Percentiles rank a stretch among this genome's conserved stretches.
Conservation (phyloP, 2,888 invertebrate genomes). For the Pheosia tremula region DNA sequence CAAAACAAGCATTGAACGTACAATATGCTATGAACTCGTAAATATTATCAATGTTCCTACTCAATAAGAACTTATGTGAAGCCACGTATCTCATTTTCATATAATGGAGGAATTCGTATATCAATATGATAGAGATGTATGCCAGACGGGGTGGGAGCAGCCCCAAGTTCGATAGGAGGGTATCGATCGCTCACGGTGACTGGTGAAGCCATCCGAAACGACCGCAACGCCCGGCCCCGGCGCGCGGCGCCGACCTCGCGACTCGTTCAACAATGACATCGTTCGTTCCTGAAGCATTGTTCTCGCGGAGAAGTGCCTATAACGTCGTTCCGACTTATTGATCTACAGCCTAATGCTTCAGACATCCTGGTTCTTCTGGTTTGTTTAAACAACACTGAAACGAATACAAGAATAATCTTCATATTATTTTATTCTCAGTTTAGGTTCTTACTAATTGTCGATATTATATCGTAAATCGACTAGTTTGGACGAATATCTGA, state of each 20-base stretch:
- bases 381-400: slow-evolving; percentile 3
- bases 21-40: neutral
- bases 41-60: neutral
- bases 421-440: neutral
- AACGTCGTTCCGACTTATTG: neutral
- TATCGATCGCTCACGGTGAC: neutral
- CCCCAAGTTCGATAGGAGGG: neutral
- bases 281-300: neutral
- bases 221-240: neutral
- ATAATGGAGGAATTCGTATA: neutral
- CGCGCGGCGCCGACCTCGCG: neutral
- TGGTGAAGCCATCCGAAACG: neutral
- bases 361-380: slow-evolving; percentile 2
- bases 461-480: neutral
- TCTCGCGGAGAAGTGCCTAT: neutral
- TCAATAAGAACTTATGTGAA: neutral
- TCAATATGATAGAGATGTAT: neutral
- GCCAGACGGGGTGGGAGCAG: neutral
- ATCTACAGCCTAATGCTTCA: neutral
- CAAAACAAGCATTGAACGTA: neutral
- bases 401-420: slow-evolving; percentile 2
- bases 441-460: neutral
- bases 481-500: no score
- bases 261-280: neutral
- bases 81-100: neutral